These are phyloP conservation scores for Alloscopus bannaensis DNA, from an alignment of 2,888 invertebrate genomes.

Conservation along the genomic window DNA sequence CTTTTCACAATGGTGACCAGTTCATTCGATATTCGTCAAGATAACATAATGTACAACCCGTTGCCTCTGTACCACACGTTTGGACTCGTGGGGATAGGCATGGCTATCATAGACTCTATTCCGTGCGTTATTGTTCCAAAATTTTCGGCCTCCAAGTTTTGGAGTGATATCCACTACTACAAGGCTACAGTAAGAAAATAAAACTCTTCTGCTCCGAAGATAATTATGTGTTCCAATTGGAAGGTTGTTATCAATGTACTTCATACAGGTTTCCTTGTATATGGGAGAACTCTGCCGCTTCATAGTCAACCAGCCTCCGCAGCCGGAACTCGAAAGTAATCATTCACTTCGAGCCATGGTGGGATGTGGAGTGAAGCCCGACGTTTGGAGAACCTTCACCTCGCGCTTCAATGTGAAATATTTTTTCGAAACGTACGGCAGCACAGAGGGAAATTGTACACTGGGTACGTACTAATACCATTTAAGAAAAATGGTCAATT, in stretches of 20 bases:
- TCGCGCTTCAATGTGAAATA: constrained; percentile 41
- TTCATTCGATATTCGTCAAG: no score
- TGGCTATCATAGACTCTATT: constrained; percentile 14
- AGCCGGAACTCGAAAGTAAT: constrained; percentile 38
- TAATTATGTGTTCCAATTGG: not conserved
- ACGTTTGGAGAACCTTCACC: constrained; percentile 48
- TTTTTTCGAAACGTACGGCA: constrained; percentile 49
- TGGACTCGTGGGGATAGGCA: constrained; percentile 14
- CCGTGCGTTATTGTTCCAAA: constrained; percentile 41
- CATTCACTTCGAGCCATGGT: constrained; percentile 45
- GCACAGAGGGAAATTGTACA: constrained; percentile 51
- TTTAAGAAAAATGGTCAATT: not conserved
- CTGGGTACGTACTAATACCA: constrained; percentile 20
- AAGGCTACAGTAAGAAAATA: constrained; percentile 40
- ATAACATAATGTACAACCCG: constrained; percentile 40
- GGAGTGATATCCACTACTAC: constrained; percentile 55
- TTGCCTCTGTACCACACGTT: constrained; percentile 49
- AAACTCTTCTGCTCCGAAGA: not conserved
- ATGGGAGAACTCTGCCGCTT: constrained; percentile 55
- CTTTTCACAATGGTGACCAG: no score
- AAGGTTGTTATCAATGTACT: not conserved
- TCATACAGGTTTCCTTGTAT: constrained; percentile 31
- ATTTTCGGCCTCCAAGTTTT: constrained; percentile 54
- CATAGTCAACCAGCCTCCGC: constrained; percentile 49
- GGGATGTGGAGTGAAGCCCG: constrained; percentile 40